These are phyloP conservation scores for Halictus quadricinctus DNA, from an alignment of 2,888 invertebrate genomes.

Conservation along the genomic window DNA sequence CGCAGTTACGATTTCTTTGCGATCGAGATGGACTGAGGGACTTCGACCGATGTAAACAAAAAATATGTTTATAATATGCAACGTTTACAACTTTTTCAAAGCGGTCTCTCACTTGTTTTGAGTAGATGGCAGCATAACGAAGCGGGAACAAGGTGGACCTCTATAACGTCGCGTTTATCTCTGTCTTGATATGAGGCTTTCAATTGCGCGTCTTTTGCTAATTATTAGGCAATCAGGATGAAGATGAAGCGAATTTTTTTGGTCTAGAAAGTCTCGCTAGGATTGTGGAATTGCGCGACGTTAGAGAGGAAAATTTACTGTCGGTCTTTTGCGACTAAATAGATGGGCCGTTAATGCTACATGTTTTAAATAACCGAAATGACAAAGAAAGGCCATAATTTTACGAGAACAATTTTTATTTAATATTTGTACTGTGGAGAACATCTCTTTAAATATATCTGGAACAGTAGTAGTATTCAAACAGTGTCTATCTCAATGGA, in stretches of 20 bases:
- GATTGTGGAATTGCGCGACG: neutral
- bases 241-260: neutral
- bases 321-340: no score
- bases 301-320: neutral
- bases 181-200: neutral
- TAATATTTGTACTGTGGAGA: neutral
- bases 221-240: neutral
- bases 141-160: neutral
- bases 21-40: neutral
- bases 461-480: constrained; percentile 1
- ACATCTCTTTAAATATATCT: neutral
- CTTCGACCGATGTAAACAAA: neutral
- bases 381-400: neutral
- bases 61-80: neutral
- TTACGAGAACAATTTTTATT: constrained; percentile 10
- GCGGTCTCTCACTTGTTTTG: constrained; percentile 1
- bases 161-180: neutral
- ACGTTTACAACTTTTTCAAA: neutral
- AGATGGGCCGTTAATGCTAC: no score
- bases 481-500: neutral
- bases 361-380: no score
- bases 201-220: neutral
- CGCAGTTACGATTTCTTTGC: neutral
- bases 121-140: neutral
- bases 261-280: neutral